These are phyloP conservation scores for Tachypleus tridentatus DNA, from an alignment of 1,140 invertebrate species.

Conservation along the genomic window DNA sequence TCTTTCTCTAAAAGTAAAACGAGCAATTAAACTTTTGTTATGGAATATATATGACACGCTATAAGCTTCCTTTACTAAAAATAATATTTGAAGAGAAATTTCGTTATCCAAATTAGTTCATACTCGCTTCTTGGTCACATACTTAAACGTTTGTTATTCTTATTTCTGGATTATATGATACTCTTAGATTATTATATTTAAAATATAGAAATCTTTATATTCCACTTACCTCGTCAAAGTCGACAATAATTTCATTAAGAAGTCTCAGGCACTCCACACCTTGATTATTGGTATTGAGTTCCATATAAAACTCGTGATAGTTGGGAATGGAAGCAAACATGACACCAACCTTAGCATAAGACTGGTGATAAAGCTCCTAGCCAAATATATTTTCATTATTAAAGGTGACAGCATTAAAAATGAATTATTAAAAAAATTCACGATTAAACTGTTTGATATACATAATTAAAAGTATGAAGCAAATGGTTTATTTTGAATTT, in stretches of 20 bases:
- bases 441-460: neutral
- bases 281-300: constrained; percentile 83
- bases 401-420: neutral
- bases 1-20: too few species aligned
- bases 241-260: constrained; percentile 79
- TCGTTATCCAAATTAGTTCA: too few species aligned
- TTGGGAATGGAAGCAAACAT: constrained; percentile 91
- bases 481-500: too few species aligned
- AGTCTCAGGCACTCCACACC: constrained; percentile 78
- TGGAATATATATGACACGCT: too few species aligned
- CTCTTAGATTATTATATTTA: too few species aligned
- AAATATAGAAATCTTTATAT: too few species aligned
- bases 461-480: constrained; percentile 7
- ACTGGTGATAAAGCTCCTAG: constrained; percentile 88
- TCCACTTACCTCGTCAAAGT: constrained; percentile 71
- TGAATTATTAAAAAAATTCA: neutral
- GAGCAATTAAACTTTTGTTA: too few species aligned
- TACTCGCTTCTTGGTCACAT: too few species aligned
- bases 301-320: constrained; percentile 92
- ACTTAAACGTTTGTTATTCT: too few species aligned
- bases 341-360: constrained; percentile 80
- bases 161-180: too few species aligned
- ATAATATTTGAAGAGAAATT: too few species aligned
- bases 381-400: constrained; percentile 6
- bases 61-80: too few species aligned